Conservation (phyloP, 2,113 vertebrate genomes). For the Gorsachius goisagi region DNA sequence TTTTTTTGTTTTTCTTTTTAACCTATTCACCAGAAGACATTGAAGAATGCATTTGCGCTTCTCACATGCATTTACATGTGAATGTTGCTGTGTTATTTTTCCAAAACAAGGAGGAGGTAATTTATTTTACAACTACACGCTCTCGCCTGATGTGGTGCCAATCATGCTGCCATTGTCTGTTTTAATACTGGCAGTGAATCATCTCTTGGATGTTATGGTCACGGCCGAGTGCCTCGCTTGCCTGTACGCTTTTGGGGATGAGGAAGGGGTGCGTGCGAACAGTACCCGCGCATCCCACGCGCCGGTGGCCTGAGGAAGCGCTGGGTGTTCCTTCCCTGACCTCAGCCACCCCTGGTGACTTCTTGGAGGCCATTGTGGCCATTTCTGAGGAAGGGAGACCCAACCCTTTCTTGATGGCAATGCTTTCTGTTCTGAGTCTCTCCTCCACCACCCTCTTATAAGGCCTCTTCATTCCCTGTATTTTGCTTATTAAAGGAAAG, state of each 20-base stretch:
- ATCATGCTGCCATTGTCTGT: neutral
- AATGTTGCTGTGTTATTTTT: neutral
- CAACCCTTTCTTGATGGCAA: neutral
- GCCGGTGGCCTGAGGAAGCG: too few species aligned
- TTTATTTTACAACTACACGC: neutral
- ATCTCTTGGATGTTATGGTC: neutral
- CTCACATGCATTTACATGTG: neutral
- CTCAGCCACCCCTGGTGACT: neutral
- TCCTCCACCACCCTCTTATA: accelerated
- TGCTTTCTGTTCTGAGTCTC: neutral
- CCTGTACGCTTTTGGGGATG: accelerated
- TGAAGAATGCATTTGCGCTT: neutral
- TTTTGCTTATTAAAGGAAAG: too few species aligned
- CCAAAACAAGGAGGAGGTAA: neutral
- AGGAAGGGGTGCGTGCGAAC: neutral
- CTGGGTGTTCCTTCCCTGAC: too few species aligned
- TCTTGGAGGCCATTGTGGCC: too few species aligned
- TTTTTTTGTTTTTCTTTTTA: neutral
- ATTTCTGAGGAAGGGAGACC: neutral
- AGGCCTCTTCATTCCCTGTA: neutral
- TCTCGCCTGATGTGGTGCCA: neutral
- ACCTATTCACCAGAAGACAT: neutral
- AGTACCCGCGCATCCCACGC: too few species aligned
- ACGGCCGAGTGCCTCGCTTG: accelerated
- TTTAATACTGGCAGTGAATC: neutral